phyloP scores from a whole-genome alignment of 2,797 vertebrate species.

The Mormyrus hasselquistii region DNA sequence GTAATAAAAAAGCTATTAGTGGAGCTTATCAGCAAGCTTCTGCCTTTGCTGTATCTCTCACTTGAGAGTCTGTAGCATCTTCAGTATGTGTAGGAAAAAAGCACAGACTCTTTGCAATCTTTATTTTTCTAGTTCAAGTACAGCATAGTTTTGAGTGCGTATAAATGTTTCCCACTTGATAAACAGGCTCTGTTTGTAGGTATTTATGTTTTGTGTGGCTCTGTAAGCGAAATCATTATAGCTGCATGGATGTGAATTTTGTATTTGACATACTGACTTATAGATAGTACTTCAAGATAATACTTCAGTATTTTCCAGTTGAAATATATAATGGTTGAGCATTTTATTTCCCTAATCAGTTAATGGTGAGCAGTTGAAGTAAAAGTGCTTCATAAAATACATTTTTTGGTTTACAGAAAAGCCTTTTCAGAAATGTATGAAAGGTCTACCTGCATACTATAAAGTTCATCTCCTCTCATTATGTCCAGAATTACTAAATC shows the following conservation, averaged over 20 bases:
- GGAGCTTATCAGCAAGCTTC: background rate
- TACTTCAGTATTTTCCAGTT: background rate
- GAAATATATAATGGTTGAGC: background rate
- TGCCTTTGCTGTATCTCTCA: background rate
- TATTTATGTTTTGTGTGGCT: background rate
- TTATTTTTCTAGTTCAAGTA: background rate
- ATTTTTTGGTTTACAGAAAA: constrained; percentile 8
- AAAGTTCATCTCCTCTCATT: constrained; percentile 19
- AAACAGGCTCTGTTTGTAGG: background rate
- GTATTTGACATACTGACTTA: background rate
- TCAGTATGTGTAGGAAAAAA: background rate
- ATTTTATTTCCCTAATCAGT: background rate
- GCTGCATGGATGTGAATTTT: background rate
- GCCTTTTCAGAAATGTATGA: constrained; percentile 19
- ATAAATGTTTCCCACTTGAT: background rate
- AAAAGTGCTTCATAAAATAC: constrained; percentile 27
- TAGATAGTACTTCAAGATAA: background rate
- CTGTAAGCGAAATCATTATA: background rate
- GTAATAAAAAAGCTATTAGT: background rate
- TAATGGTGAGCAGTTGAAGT: background rate
- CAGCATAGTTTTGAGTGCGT: background rate
- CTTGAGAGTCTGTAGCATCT: background rate
- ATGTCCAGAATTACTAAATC: constrained; percentile 14
- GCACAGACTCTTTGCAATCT: background rate
- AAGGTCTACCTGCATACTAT: constrained; percentile 19